Base-by-base conservation (phyloP, 1,140 invertebrate genomes). In the Copidosoma floridanum region DNA sequence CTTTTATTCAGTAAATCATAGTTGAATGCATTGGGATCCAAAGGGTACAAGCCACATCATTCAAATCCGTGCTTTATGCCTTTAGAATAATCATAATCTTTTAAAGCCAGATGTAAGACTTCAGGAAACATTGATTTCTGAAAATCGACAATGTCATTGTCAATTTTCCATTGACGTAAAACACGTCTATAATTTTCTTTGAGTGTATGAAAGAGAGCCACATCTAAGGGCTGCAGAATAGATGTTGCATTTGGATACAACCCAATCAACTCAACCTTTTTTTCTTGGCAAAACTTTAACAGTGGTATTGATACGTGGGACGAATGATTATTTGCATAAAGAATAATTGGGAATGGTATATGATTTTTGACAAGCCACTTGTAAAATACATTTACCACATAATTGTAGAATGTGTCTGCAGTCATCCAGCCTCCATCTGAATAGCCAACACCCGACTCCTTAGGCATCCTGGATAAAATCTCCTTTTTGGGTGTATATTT, bases 261-360 rank as follows among this genome's bases (percentile, higher is more conserved):
- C 21, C 53, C 48, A 77, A 75, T 57, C n/a, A n/a, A n/a, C n/a
- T n/a, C n/a, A n/a, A n/a, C n/a, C n/a, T n/a, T n/a, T n/a, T n/a
- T n/a, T n/a, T 74, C 65, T 3, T 23, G 41, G 59, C 77, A 81
- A 64, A 80, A 75, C 24, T 72, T 57, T 24, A 62, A 71, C 40
- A 75, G 26, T 18, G 69, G 37, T 20, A 75, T 57, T 12, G 71
- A 71, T n/a, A 78, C 20, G 60, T 81, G 74, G 7, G 73, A 75
- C n/a, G 46, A 59, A 65, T 80, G 78, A 2, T 73, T 73, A 70
- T 81, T 78, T 3, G 80, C 23, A 69, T 75, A 81, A 21, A 81
- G 66, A 18, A 75, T 54, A 23, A 75, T 58, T 14, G 72, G 72
- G 50, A 71, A 67, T 57, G 52, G 14, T 40, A 71, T 67, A 14